Evolutionary conservation across 2,888 invertebrate genomes (phyloP).

Genomic region (Anthrax anthrax): DNA sequence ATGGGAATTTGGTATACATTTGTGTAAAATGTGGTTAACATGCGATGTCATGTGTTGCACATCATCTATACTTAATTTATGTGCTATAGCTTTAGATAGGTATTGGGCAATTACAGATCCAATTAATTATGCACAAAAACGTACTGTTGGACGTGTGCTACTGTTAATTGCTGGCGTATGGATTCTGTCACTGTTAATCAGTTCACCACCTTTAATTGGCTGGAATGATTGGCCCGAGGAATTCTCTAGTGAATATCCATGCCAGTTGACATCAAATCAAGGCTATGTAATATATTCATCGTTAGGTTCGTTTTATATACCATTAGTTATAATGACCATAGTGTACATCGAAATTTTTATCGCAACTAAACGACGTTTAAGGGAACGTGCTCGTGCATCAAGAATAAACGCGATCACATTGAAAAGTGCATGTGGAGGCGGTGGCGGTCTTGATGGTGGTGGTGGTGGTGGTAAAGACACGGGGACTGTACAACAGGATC

Average conservation of each 20-base stretch:
- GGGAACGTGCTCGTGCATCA: slow-evolving; percentile 72
- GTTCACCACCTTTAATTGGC: slow-evolving; percentile 78
- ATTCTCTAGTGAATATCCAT: slow-evolving; percentile 53
- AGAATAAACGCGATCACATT: slow-evolving; percentile 59
- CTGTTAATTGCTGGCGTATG: slow-evolving; percentile 79
- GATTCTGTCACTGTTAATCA: slow-evolving; percentile 71
- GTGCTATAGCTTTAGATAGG: slow-evolving; percentile 87
- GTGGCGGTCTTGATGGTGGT: too few relatives aligned
- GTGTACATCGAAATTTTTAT: slow-evolving; percentile 93
- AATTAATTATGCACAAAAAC: slow-evolving; percentile 83
- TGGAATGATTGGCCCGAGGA: slow-evolving; percentile 93
- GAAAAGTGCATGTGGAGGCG: slow-evolving; percentile 24
- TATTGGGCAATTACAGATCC: slow-evolving; percentile 93
- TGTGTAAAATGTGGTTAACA: slow-evolving; percentile 85
- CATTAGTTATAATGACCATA: slow-evolving; percentile 85
- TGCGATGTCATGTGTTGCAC: slow-evolving; percentile 94
- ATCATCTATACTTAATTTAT: slow-evolving; percentile 84
- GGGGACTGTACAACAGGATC: slow-evolving; percentile 39
- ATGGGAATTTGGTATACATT: slow-evolving; percentile 85
- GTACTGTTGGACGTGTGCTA: slow-evolving; percentile 72
- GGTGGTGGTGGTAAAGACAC: slow-evolving; percentile 12
- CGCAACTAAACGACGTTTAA: slow-evolving; percentile 71
- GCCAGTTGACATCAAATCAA: slow-evolving; percentile 71
- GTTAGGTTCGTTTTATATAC: slow-evolving; percentile 89
- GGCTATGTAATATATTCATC: slow-evolving; percentile 88